Conservation (phyloP, 2,888 invertebrate species). For the Baccha elongata region DNA sequence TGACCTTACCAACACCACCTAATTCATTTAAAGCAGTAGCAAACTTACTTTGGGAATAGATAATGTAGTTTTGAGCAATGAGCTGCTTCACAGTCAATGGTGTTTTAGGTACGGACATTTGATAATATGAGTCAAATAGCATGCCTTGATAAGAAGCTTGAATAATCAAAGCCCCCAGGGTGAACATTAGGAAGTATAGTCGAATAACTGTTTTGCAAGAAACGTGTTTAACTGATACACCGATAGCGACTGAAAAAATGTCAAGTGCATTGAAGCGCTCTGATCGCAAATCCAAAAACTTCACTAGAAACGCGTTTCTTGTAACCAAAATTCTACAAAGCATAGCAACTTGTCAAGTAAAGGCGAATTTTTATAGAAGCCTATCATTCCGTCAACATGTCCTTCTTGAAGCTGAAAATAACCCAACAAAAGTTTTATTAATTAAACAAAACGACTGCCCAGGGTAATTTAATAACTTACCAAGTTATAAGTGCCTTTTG, state of each 20-base stretch:
- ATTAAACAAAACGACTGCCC: too few relatives aligned
- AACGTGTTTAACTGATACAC: background rate
- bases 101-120: background rate
- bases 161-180: background rate
- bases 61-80: conserved; percentile 9
- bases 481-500: background rate
- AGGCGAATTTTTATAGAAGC: background rate
- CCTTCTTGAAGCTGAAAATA: background rate
- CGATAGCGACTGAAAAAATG: background rate
- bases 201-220: background rate
- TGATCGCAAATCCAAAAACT: background rate
- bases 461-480: background rate
- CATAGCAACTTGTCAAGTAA: too few relatives aligned
- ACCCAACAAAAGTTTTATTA: background rate
- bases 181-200: background rate
- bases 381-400: background rate
- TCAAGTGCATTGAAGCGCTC: background rate
- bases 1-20: background rate
- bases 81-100: background rate
- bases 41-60: background rate
- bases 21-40: background rate
- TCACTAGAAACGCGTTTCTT: background rate
- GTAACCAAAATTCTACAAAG: background rate
- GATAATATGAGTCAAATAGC: background rate
- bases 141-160: background rate